These are phyloP conservation scores for Caenorhabditis brenneri DNA, from an alignment of 1,140 invertebrate genomes.

Conservation along the genomic window DNA sequence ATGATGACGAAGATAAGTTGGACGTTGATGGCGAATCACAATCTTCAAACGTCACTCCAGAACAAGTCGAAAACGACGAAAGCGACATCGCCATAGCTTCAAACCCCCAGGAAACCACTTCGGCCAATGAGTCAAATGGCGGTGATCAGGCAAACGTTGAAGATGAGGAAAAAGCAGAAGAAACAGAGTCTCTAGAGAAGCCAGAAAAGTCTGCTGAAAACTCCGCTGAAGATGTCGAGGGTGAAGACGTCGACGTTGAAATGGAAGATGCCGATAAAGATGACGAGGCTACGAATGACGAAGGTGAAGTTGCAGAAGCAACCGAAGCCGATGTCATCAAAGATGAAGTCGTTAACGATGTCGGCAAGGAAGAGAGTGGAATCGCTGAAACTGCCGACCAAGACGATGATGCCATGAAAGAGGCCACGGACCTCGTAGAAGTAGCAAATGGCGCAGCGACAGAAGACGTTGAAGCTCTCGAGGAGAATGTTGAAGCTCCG, in stretches of 20 bases:
- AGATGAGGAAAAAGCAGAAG: too few species aligned
- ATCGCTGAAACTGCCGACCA: too few species aligned
- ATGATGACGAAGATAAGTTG: neutral
- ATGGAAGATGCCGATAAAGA: neutral
- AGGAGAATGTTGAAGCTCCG: neutral
- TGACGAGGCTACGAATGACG: neutral
- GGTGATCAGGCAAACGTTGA: too few species aligned
- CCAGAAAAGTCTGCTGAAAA: too few species aligned
- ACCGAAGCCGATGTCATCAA: too few species aligned
- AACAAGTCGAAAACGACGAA: neutral
- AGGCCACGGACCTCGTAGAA: neutral
- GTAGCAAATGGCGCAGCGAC: neutral
- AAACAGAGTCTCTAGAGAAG: neutral
- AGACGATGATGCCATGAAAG: too few species aligned
- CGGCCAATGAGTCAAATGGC: too few species aligned
- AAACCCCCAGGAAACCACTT: too few species aligned
- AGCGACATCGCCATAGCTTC: too few species aligned
- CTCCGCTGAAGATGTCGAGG: neutral
- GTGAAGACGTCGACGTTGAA: neutral
- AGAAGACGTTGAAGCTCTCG: too few species aligned
- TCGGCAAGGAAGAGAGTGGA: too few species aligned
- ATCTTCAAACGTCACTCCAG: neutral
- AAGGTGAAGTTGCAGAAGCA: neutral
- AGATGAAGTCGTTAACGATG: too few species aligned
- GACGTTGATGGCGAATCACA: neutral